phyloP scores from a whole-genome alignment of 1,140 invertebrate species.

The Callitettix versicolor region DNA sequence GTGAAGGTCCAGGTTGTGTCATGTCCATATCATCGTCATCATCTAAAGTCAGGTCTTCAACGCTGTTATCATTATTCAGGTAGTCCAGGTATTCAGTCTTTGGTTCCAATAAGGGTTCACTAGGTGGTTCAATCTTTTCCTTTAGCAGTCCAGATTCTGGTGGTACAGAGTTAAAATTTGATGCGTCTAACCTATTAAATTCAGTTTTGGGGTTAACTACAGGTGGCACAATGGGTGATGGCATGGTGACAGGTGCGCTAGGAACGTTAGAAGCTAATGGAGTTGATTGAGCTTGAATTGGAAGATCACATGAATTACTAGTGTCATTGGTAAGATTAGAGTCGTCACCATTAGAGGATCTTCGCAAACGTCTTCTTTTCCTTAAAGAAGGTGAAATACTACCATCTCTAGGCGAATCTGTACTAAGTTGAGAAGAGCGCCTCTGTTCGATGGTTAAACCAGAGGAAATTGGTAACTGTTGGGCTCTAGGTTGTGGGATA shows the following conservation, averaged over 20 bases:
- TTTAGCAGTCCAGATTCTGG: slow-evolving; percentile 1
- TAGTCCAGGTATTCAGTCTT: slow-evolving; percentile 17
- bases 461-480: too few species aligned
- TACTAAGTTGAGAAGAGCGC: not conserved
- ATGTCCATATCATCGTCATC: slow-evolving; percentile 24
- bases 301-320: not conserved
- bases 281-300: slow-evolving; percentile 8
- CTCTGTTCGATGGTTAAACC: not conserved
- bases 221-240: not conserved
- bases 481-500: not conserved
- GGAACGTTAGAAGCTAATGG: not conserved
- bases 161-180: not conserved
- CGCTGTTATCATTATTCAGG: slow-evolving; percentile 38
- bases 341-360: slow-evolving; percentile 2
- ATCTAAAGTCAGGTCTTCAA: slow-evolving; percentile 23
- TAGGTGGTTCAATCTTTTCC: slow-evolving; percentile 5
- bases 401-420: slow-evolving; percentile 9
- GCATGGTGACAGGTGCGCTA: not conserved
- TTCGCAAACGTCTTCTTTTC: slow-evolving; percentile 6
- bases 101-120: slow-evolving; percentile 11
- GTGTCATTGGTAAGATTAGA: not conserved
- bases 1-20: slow-evolving; percentile 23
- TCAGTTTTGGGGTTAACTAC: not conserved
- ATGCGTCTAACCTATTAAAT: not conserved
- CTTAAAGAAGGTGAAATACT: slow-evolving; percentile 13